Evolutionary conservation across 2,113 vertebrate genomes (phyloP), one percentile per base, ranked within the genome.

Genomic region (Colius striatus): DNA sequence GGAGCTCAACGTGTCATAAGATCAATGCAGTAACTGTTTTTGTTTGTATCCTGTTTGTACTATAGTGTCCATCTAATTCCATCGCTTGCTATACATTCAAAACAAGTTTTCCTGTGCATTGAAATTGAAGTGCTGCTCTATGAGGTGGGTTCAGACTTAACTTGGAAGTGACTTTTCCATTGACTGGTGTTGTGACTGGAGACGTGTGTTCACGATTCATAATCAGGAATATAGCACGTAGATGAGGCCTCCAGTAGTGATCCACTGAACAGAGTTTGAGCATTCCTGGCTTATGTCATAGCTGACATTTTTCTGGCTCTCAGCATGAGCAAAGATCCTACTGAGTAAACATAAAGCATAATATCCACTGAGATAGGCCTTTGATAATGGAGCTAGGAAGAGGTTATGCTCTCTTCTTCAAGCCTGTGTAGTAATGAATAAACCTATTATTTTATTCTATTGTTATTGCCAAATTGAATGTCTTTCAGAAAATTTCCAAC

Each of bases 371-470:
- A 91, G 68, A 74, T 3, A 60, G 72, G 32, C 66, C 68, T 89
- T 61, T 67, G 75, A 90, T 83, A 90, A 41, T 45, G 73, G 68
- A 62, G 60, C 32, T 50, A 26, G 66, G 67, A 51, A 51, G 25
- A 95, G 58, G 70, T 75, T 95, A 57, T 79, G 50, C 41, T 88
- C 29, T 92, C 19, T 73, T 87, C 65, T 70, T 85, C 50, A 88
- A 73, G 43, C 30, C 51, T 71, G n/a, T 80, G 29, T 90, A 67
- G 54, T 88, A 91, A 60, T 85, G 75, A 90, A 79, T 83, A 85
- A 92, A 87, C 58, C 47, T 74, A 55, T 84, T 89, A 51, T 58
- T 90, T 88, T 45, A 66, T 72, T 81, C 36, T 67, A 11, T 89
- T 77, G 30, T 70, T 84, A 71, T 29, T 91, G 72, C 60, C 63